Evolutionary conservation across 2,797 vertebrate species (phyloP).

Genomic region (Rhadinocentrus ornatus): DNA sequence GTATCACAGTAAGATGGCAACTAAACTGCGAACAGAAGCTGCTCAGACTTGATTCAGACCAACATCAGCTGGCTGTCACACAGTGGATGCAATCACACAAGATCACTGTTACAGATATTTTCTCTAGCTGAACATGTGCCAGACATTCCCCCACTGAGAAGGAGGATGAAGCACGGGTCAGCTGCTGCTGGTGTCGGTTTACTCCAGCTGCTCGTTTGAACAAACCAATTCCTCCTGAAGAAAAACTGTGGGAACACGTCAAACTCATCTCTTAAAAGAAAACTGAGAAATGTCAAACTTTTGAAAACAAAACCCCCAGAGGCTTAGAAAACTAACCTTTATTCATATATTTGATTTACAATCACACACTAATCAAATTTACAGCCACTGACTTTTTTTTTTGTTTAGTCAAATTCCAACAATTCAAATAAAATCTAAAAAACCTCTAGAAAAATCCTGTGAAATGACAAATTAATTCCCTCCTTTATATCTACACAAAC

Average conservation of each 20-base stretch:
- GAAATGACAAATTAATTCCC: too few relatives aligned
- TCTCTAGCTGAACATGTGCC: too few relatives aligned
- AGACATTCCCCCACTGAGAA: not conserved
- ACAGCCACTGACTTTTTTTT: not conserved
- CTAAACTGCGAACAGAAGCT: too few relatives aligned
- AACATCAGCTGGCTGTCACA: too few relatives aligned
- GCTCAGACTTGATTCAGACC: too few relatives aligned
- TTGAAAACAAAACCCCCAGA: not conserved
- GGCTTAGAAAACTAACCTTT: not conserved
- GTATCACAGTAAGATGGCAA: too few relatives aligned
- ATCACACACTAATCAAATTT: not conserved
- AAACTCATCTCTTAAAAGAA: not conserved
- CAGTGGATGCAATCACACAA: too few relatives aligned
- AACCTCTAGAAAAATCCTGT: too few relatives aligned
- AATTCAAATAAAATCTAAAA: not conserved
- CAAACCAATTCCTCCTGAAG: not conserved
- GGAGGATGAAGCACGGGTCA: constrained; percentile 5
- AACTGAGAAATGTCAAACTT: not conserved
- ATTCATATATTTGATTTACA: not conserved
- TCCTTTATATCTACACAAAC: not conserved
- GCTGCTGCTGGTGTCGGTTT: constrained; percentile 31
- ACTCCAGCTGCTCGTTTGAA: not conserved
- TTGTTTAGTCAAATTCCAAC: not conserved
- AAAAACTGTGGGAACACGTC: not conserved
- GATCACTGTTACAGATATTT: too few relatives aligned